Percentiles rank a stretch among this genome's conserved stretches.
phyloP scores from a whole-genome alignment of 1,140 invertebrate genomes.

The Contarinia nasturtii region DNA sequence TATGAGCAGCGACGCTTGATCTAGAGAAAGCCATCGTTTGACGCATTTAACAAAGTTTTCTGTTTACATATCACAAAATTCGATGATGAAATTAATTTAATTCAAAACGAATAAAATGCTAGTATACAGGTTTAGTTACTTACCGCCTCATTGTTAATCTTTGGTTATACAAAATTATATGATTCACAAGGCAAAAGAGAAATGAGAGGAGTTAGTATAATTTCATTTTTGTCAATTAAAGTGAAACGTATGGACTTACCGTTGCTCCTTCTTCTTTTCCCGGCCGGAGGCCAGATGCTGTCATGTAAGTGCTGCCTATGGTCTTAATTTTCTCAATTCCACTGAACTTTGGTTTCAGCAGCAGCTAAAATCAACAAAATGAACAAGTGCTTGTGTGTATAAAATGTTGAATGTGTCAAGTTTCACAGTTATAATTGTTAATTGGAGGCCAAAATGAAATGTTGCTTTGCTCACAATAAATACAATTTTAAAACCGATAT shows the following conservation, averaged over 20 bases:
- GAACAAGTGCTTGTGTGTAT: neutral
- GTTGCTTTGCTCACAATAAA: no score
- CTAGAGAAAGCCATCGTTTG: no score
- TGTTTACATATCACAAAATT: no score
- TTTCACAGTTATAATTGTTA: no score
- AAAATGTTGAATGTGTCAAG: neutral
- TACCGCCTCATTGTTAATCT: conserved; percentile 5
- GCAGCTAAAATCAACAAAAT: conserved; percentile 24
- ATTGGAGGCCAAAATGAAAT: no score
- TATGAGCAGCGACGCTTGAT: no score
- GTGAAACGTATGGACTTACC: conserved; percentile 26
- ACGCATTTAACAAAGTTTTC: no score
- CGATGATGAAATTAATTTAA: no score
- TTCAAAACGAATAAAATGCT: no score
- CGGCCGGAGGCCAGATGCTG: conserved; percentile 79
- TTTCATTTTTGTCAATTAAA: neutral
- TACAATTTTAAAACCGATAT: no score
- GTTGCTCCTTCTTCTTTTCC: conserved; percentile 57
- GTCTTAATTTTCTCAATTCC: conserved; percentile 98
- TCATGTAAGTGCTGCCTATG: conserved; percentile 96
- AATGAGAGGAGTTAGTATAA: neutral
- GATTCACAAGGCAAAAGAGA: neutral
- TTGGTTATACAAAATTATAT: neutral
- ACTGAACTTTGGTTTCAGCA: conserved; percentile 87
- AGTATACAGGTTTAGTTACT: no score